These are phyloP conservation scores for Ispidina lecontei DNA, from an alignment of 2,797 vertebrate genomes.

Conservation along the genomic window DNA sequence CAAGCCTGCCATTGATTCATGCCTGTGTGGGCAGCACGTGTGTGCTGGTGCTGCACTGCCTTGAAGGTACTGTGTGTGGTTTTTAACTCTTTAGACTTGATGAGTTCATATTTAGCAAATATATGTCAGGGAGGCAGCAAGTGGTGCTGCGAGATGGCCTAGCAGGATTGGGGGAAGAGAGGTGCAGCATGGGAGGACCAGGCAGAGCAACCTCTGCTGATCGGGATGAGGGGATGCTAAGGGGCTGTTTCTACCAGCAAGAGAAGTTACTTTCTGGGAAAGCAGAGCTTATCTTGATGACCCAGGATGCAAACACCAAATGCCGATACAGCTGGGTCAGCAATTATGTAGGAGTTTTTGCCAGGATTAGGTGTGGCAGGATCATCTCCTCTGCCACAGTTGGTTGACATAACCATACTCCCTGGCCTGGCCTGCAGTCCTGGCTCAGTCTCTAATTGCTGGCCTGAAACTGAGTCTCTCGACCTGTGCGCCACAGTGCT, in stretches of 20 bases:
- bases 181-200: background rate
- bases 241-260: background rate
- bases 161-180: background rate
- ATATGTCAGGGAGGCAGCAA: background rate
- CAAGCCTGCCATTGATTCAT: background rate
- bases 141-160: background rate
- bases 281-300: background rate
- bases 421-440: background rate
- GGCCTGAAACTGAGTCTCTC: background rate
- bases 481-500: background rate
- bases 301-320: background rate
- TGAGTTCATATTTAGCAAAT: background rate
- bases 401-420: background rate
- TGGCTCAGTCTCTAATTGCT: background rate
- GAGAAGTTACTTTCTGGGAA: background rate
- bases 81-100: background rate
- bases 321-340: background rate
- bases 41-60: background rate
- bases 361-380: background rate
- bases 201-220: background rate
- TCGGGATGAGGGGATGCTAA: background rate
- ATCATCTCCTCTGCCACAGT: background rate
- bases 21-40: rapidly evolving
- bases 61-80: background rate
- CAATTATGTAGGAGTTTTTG: background rate